Base-by-base conservation (phyloP, 2,888 invertebrate genomes). In the Mesorhabditis belari region DNA sequence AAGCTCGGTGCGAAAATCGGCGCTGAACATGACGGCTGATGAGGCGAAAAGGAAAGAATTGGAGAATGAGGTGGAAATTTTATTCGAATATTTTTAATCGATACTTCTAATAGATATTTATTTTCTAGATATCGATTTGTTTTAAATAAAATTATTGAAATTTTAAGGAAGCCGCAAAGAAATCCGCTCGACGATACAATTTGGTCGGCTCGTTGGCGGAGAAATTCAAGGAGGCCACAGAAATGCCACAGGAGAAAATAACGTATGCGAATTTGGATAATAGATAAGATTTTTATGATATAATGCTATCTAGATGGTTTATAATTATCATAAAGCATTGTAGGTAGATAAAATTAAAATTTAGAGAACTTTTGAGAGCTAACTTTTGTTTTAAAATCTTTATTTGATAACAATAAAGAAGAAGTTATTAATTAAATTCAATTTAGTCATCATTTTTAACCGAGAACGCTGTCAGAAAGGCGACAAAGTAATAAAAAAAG, bases 21-120 rank as follows among this genome's bases (percentile, higher is more conserved):
- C 69, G 3, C 56, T 76, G 21, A 79, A 79, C 57, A 79, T 79
- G 79, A 73, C 64, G 21, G 75, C 66, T 5, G 76, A 74, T 52
- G 79, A 79, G 44, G 73, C 74, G 24, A 69, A 69, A 62, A 70
- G 62, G 58, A 72, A 73, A 59, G 75, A 67, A n/a, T 69, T 70
- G 51, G 65, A 59, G 3, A 69, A 72, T 55, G 74, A 73, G 66
- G 69, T 69, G 5, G 25, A 25, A 4, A 1, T 12, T 23, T 24
- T 23, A 23, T 21, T 0, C 3, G 25, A 12, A n/a, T 59, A 19
- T 19, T 55, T 21, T 9, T 6, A 17, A 19, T 6, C 12, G 51
- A 19, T 17, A 6, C 9, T 54, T 23, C 21, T 5, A 17, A 29
- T 4, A 55, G 51, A 26, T 4, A 52, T 21, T 51, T 57, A 26